Conservation (phyloP, 2,113 vertebrate genomes). For the Xyrauchen texanus region DNA sequence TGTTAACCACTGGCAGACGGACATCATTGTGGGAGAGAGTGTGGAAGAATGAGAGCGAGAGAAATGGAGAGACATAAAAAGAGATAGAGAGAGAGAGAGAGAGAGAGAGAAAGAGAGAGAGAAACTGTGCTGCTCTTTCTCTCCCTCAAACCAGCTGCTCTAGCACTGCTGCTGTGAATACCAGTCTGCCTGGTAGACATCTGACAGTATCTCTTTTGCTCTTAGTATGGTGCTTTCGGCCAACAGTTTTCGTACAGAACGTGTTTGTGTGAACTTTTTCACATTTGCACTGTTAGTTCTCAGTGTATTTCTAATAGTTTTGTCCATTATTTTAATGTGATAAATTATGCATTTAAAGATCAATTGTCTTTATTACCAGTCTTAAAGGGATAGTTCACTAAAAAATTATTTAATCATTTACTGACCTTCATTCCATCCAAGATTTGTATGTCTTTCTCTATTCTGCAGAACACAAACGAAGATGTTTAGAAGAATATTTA, state of each 20-base stretch:
- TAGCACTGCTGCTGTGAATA: constrained; percentile 47
- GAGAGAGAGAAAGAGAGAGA: constrained; percentile 28
- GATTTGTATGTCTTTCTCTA: too few species aligned
- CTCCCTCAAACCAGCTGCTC: constrained; percentile 38
- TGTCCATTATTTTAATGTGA: constrained; percentile 3
- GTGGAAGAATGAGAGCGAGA: not conserved
- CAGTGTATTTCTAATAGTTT: not conserved
- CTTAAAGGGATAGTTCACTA: too few species aligned
- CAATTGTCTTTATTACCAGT: too few species aligned
- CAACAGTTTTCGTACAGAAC: not conserved
- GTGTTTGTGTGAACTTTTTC: constrained; percentile 5
- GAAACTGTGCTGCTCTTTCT: constrained; percentile 32
- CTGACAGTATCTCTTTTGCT: constrained; percentile 20
- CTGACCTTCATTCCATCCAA: too few species aligned
- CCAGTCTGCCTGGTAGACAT: constrained; percentile 25
- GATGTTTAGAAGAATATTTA: too few species aligned
- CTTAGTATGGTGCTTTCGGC: constrained; percentile 41
- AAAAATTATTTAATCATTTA: too few species aligned
- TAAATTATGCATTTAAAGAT: not conserved
- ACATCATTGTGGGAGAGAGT: constrained; percentile 21
- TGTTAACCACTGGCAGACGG: constrained; percentile 49
- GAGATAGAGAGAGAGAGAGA: constrained; percentile 29
- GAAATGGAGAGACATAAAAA: too few species aligned
- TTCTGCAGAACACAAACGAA: too few species aligned
- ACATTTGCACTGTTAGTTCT: constrained; percentile 19